Evolutionary conservation across 2,888 invertebrate species (phyloP), one percentile per base, ranked within the genome.

Genomic region (Netelia melanura): DNA sequence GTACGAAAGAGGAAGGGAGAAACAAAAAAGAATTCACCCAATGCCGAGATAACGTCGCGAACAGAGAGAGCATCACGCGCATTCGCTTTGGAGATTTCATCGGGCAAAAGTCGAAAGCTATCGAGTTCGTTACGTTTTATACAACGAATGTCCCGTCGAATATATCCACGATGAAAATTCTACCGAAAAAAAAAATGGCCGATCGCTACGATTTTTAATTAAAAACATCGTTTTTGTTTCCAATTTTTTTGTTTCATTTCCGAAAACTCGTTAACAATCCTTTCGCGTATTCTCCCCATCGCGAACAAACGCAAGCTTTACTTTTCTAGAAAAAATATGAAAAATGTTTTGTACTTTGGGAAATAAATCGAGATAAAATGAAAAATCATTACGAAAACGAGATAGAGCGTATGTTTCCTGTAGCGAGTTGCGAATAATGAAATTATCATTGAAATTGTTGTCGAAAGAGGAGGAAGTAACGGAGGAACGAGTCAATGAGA

Each of bases 41-140:
- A 83, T 87, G 83, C 86, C 86, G 90, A 91, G 91, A 91, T 91
- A 91, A 90, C 89, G 91, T 91, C 91, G 90, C 21, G 83, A 87
- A 77, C 89, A 89, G 86, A 84, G 86, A 75, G 77, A 81, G 65
- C 83, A 84, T 83, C 83, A 68, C 81, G 74, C 61, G 76, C 68
- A 30, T 30, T 71, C 65, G 86, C 86, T 86, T 86, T 86, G 79
- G 76, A 87, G 89, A 89, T 90, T 89, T 85, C 87, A 89, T 90
- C 90, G 62, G 30, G 30, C 56, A 30, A 80, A 86, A 88, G 84
- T 88, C 85, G 87, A 83, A 89, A 88, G 54, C 71, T 67, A 81
- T 67, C 23, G 67, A 52, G 72, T 74, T 83, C 79, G 56, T 76
- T 72, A 65, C 77, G 61, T 77, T 83, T 72, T 67, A 68, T 72